Evolutionary conservation across 2,888 invertebrate genomes (phyloP).

Genomic region (Epinotia bilunana): DNA sequence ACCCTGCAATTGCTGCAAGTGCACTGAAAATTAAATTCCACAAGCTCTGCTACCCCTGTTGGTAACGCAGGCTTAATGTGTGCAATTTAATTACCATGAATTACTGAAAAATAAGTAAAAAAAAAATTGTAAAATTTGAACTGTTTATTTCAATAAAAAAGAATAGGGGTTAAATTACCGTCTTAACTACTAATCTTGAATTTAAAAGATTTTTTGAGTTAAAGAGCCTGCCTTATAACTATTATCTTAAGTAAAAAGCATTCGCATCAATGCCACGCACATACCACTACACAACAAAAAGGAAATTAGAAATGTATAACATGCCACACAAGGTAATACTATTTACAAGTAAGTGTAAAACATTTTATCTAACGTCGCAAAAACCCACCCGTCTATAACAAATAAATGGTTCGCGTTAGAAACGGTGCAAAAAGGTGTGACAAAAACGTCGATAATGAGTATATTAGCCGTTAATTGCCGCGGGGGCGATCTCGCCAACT

Average conservation of each 20-base stretch:
- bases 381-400: slow-evolving; percentile 24
- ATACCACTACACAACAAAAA: neutral
- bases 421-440: slow-evolving; percentile 34
- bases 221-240: too few species aligned
- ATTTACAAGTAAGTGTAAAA: neutral
- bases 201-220: too few species aligned
- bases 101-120: neutral
- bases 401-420: slow-evolving; percentile 34
- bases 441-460: slow-evolving; percentile 34
- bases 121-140: too few species aligned
- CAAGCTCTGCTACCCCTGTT: too few species aligned
- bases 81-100: neutral
- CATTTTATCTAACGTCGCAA: slow-evolving; percentile 18
- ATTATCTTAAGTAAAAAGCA: slow-evolving; percentile 1
- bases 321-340: neutral
- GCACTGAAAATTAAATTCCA: too few species aligned
- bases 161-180: too few species aligned
- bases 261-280: neutral
- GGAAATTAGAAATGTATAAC: slow-evolving; percentile 11
- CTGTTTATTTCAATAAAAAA: too few species aligned
- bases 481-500: slow-evolving; percentile 38
- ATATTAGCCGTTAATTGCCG: slow-evolving; percentile 36
- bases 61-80: too few species aligned
- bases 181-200: too few species aligned
- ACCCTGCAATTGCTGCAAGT: too few species aligned